These are phyloP conservation scores for Amiota minor DNA, from an alignment of 2,888 invertebrate species.

Conservation along the genomic window DNA sequence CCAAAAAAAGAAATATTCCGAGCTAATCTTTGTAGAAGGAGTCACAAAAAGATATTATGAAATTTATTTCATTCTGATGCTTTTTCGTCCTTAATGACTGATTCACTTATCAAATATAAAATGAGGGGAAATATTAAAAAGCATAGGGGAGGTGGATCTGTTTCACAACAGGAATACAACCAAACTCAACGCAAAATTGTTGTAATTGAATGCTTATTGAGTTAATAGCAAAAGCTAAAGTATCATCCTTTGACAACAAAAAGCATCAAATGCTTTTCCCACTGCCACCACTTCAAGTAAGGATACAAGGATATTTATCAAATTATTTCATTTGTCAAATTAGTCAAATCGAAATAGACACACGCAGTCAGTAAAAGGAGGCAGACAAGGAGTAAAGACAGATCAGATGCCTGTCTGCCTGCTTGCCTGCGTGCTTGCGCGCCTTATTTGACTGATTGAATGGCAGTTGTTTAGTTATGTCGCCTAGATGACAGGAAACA, in stretches of 20 bases:
- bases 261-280: not conserved
- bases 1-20: not conserved
- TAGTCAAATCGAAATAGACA: conserved; percentile 57
- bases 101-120: too few species aligned
- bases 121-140: too few species aligned
- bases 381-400: too few species aligned
- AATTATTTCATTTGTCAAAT: conserved; percentile 68
- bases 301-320: conserved; percentile 54
- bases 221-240: conserved; percentile 55
- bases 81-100: not conserved
- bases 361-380: too few species aligned
- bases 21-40: not conserved
- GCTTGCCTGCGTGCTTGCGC: not conserved
- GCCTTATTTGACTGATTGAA: not conserved
- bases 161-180: not conserved
- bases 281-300: not conserved
- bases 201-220: conserved; percentile 67
- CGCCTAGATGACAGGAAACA: too few species aligned
- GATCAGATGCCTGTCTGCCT: too few species aligned
- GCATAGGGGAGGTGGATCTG: not conserved
- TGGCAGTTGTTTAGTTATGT: too few species aligned
- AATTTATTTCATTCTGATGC: conserved; percentile 44
- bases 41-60: conserved; percentile 46
- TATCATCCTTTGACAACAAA: not conserved
- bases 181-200: conserved; percentile 28